A percentile compares a stretch with the other conserved stretches of the same genome.
phyloP scores from a whole-genome alignment of 2,797 vertebrate genomes.

The Peromyscus attwateri region DNA sequence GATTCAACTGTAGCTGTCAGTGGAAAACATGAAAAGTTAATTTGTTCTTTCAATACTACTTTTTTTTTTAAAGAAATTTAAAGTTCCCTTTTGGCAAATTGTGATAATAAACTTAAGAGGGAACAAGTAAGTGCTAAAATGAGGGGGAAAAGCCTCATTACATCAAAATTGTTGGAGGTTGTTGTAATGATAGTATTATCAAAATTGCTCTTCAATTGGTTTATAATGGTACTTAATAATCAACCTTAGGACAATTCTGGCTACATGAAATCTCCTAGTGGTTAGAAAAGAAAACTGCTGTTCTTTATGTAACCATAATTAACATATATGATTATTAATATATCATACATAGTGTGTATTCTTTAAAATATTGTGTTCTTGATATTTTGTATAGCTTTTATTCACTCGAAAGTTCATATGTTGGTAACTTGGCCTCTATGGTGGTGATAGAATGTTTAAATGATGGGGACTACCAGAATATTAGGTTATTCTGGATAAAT shows the following conservation, averaged over 20 bases:
- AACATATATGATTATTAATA: neutral
- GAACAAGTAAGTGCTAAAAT: conserved; percentile 45
- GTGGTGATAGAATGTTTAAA: neutral
- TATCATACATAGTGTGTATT: neutral
- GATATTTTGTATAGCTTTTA: neutral
- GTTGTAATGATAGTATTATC: conserved; percentile 51
- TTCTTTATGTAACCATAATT: neutral
- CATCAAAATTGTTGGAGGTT: neutral
- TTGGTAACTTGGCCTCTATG: neutral
- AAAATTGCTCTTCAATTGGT: conserved; percentile 45
- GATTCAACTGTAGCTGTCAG: neutral
- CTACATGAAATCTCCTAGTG: neutral
- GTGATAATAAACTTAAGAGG: conserved; percentile 36
- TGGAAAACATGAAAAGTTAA: neutral
- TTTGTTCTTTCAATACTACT: neutral
- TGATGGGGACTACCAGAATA: neutral
- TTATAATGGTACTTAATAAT: conserved; percentile 57
- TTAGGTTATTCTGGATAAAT: neutral
- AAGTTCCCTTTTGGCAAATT: conserved; percentile 9
- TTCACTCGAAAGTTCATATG: neutral
- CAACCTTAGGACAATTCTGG: neutral
- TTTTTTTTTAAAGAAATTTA: neutral
- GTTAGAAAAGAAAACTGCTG: neutral
- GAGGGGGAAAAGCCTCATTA: neutral
- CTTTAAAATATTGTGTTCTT: neutral